A percentile compares a stretch with the other conserved stretches of the same genome.
Conservation (phyloP, 2,113 vertebrate species). For the Nematolebias whitei region DNA sequence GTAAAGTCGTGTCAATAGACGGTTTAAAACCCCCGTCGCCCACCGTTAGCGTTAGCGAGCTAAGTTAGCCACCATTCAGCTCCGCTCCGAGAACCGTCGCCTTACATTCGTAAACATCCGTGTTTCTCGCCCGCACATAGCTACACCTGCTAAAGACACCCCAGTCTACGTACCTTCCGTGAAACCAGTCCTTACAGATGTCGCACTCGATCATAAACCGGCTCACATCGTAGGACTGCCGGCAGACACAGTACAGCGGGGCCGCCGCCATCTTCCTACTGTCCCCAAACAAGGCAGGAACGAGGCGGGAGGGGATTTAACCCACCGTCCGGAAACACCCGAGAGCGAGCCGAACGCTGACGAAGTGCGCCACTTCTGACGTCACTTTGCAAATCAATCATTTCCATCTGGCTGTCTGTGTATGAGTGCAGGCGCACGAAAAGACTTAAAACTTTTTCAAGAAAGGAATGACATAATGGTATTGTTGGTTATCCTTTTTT, state of each 20-base stretch:
- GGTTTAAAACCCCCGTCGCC: slow-evolving; percentile 74
- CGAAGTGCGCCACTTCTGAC: slow-evolving; percentile 60
- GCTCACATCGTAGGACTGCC: slow-evolving; percentile 96
- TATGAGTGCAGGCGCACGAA: slow-evolving; percentile 45
- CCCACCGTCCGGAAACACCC: slow-evolving; percentile 59
- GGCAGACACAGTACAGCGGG: slow-evolving; percentile 96
- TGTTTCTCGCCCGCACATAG: slow-evolving; percentile 15
- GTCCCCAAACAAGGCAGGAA: slow-evolving; percentile 84
- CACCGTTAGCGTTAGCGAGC: slow-evolving; percentile 67
- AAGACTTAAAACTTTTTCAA: slow-evolving; percentile 32
- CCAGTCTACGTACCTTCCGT: slow-evolving; percentile 87
- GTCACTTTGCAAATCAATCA: slow-evolving; percentile 55
- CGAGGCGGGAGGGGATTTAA: slow-evolving; percentile 71
- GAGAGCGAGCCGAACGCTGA: slow-evolving; percentile 47
- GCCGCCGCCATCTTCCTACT: slow-evolving; percentile 88
- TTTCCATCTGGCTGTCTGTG: slow-evolving; percentile 56
- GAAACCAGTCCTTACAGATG: slow-evolving; percentile 98
- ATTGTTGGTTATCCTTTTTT: not conserved
- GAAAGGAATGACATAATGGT: slow-evolving; percentile 38
- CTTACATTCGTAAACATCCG: slow-evolving; percentile 29
- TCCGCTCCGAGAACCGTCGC: slow-evolving; percentile 58
- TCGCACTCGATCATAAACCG: slow-evolving; percentile 99
- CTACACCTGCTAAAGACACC: not conserved
- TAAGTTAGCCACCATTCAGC: slow-evolving; percentile 63
- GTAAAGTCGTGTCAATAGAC: slow-evolving; percentile 73